Base-by-base conservation (phyloP, 1,140 invertebrate genomes). In the Hyles vespertilio region DNA sequence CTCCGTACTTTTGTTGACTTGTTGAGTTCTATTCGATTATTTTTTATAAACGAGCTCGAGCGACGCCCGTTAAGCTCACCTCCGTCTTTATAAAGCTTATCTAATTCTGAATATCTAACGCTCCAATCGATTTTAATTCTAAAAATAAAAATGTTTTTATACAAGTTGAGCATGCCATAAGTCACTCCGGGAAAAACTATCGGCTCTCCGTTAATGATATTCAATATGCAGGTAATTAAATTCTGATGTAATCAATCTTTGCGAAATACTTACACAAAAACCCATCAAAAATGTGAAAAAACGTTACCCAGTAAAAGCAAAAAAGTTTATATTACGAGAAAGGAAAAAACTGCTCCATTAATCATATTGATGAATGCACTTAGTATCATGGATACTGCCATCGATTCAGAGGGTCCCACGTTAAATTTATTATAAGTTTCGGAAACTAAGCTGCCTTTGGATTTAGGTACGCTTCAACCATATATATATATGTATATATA, bases 81-180 rank as follows among this genome's bases (percentile, higher is more conserved):
- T 77, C 69, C 76, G 62, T 75, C 69, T 79, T 78, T 67, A 80
- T 77, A 80, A 78, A 83, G 80, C 77, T 84, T 87, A 87, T 84
- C 81, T 81, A 74, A 77, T 68, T 69, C 69, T 84, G 83, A 77
- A 69, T 70, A 81, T 81, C 74, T 67, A 73, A 54, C 62, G 67
- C 54, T 51, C 34, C 36, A 40, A 40, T 5, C 36, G 36, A 40
- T 5, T 8, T 40, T 40, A 5, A 40, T 40, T 40, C 4, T 5
- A 8, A 40, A 40, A 5, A 40, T 40, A 40, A 40, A 40, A 8
- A 40, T 40, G 4, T 5, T 5, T 5, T 40, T 40, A 40, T 40
- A 40, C 4, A 40, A 40, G 5, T 40, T 40, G 1, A 40, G 5
- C 36, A 8, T 40, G 36, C 8, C 36, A 40, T 40, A 40, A 40